These are phyloP conservation scores for Cerastis leucographa DNA, from an alignment of 2,888 invertebrate species.

Conservation along the genomic window DNA sequence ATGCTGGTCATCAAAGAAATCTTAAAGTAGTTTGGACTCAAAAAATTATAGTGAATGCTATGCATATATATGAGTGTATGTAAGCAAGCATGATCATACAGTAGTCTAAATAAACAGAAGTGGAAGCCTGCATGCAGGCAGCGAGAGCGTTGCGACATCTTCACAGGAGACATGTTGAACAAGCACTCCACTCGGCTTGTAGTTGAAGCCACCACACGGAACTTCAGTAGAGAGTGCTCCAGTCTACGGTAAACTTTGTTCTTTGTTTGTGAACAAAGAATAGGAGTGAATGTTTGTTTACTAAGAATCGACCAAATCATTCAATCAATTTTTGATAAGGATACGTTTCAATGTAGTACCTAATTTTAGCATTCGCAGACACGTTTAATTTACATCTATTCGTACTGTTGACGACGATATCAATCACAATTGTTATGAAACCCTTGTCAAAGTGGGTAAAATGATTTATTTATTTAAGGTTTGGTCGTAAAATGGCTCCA, in stretches of 20 bases:
- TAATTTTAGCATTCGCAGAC: slow-evolving; percentile 48
- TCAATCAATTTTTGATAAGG: slow-evolving; percentile 53
- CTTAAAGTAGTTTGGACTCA: slow-evolving; percentile 17
- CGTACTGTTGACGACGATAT: slow-evolving; percentile 55
- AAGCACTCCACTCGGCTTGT: slow-evolving; percentile 80
- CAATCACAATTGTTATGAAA: slow-evolving; percentile 69
- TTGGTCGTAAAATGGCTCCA: slow-evolving; percentile 78
- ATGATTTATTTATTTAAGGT: slow-evolving; percentile 80
- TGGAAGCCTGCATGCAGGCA: slow-evolving; percentile 59
- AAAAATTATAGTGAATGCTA: slow-evolving; percentile 25
- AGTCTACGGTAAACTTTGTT: slow-evolving; percentile 75
- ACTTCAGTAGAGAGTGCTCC: slow-evolving; percentile 76
- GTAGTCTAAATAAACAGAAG: slow-evolving; percentile 60
- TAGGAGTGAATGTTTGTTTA: slow-evolving; percentile 63
- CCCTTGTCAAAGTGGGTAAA: slow-evolving; percentile 72
- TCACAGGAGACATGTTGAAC: slow-evolving; percentile 86
- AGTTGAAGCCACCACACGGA: slow-evolving; percentile 81
- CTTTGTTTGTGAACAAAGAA: slow-evolving; percentile 73
- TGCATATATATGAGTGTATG: slow-evolving; percentile 8
- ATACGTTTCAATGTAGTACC: slow-evolving; percentile 35
- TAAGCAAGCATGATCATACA: slow-evolving; percentile 31
- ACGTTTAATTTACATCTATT: slow-evolving; percentile 52
- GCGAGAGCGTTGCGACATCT: slow-evolving; percentile 73
- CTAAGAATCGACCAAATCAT: slow-evolving; percentile 55
- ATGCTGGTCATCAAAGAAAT: slow-evolving; percentile 1